Evolutionary conservation across 2,888 invertebrate species (phyloP), one percentile per base, ranked within the genome.

Genomic region (Scaptomyza flava): DNA sequence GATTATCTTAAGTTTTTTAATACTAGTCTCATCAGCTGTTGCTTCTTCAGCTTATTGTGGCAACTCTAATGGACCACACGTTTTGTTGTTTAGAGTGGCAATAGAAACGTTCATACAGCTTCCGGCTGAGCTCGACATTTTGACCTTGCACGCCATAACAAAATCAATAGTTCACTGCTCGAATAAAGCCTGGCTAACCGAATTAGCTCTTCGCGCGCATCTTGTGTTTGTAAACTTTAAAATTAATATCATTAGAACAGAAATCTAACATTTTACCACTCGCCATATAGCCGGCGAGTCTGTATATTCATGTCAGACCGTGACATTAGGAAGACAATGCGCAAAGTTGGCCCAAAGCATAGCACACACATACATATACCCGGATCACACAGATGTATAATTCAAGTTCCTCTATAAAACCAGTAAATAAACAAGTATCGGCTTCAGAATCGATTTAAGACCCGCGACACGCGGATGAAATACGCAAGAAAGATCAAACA

Each of bases 371-470:
- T 6, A 62, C 14, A 38, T 31, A 57, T 6, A 60, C 38, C 33
- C 12, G 27, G 20, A 53, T 27, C 34, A 41, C 2, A 20, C 11
- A 58, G 14, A 56, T n/a, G 14, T 20, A 63, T 20, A 56, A 47
- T 63, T 68, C 83, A 72, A 80, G 87, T 83, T 81, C 75, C 66
- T 65, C 87, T 87, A 87, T 83, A 85, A 86, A 87, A 87, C 88
- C 86, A 74, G 86, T 70, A 87, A 80, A 76, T 70, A 80, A 82
- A 85, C 78, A 78, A 87, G 72, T 75, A 78, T 68, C 86, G 73
- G 76, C 79, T 77, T 82, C 86, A 83, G 78, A 83, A 85, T 78
- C 64, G 64, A 70, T 76, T 77, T 57, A 79, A 85, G 58, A 79
- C 62, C 65, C 68, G 73, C 58, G 61, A 78, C 68, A 89, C 69